Evolutionary conservation across 1,140 invertebrate genomes (phyloP), one percentile per base, ranked within the genome.

Genomic region (Lanistes nyassanus): DNA sequence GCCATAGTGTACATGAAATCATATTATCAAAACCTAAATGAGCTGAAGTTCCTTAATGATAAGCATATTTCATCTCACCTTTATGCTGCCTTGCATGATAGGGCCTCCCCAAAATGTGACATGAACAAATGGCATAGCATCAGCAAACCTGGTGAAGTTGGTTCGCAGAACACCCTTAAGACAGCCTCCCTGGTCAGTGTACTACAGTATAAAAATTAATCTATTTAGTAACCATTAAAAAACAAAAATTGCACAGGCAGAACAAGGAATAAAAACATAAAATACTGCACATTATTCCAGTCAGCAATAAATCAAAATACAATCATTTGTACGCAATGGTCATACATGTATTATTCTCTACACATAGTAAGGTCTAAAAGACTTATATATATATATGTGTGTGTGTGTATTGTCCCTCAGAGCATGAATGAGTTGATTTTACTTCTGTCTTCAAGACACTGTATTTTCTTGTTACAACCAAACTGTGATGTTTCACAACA

Each of bases 161-260:
- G 79, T 80, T 68, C 75, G 80, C 21, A 84, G 55, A 29, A 85
- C 47, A 47, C 79, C 80, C 34, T 80, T 76, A n/a, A 83, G 53
- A 55, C 23, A 69, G 34, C 56, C 31, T 31, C 29, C 68, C 67
- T 72, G 64, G 36, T 23, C 77, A 9, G 64, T 55, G 55, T 65
- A 74, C 6, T 71, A 55, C 55, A 26, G 55, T 39, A 39, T 21
- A 60, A 75, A 29, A 39, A 6, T 21, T 70, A 0, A 16, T 62
- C 4, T 5, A 47, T 47, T 47, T 47, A 47, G 42, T 16, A 47
- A 16, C 2, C 42, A 47, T 16, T 47, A 47, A 47, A 37, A 23
- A 42, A 53, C 29, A 55, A 9, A 31, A 74, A 23, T 37, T 19
- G 55, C 4, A 11, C 39, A 76, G 29, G 26, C 29, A 23, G 19